These are phyloP conservation scores for Mnemiopsis leidyi DNA, from an alignment of 37 sponge, comb jelly and placozoan species.

Conservation along the genomic window DNA sequence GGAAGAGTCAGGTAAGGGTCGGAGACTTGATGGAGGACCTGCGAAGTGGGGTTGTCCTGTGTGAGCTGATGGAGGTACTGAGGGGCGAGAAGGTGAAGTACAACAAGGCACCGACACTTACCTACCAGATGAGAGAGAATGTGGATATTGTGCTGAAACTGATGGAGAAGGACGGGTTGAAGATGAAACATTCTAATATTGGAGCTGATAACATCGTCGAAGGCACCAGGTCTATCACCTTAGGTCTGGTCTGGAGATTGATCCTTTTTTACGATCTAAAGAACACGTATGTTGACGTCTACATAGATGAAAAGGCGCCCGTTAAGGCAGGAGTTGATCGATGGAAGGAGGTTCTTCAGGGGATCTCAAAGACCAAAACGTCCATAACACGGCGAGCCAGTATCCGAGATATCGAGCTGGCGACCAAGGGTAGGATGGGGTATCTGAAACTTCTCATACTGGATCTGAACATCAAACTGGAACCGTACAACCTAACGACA, in stretches of 20 bases:
- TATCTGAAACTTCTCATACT: not conserved
- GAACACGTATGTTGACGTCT: not conserved
- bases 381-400: not conserved
- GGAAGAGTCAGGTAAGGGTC: not conserved
- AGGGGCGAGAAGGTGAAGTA: not conserved
- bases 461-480: conserved; percentile 3
- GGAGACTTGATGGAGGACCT: not conserved
- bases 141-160: not conserved
- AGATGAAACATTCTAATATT: not conserved
- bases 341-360: not conserved
- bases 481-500: not conserved
- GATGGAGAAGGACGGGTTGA: not conserved
- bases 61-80: conserved; percentile 9
- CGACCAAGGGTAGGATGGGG: not conserved
- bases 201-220: conserved; percentile 2
- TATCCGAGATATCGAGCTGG: not conserved
- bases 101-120: not conserved
- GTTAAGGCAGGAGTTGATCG: not conserved
- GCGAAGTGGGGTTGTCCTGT: not conserved
- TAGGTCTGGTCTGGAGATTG: conserved; percentile 12
- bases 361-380: not conserved
- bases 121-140: not conserved
- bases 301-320: not conserved
- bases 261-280: not conserved
- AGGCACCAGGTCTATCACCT: not conserved